These are phyloP conservation scores for Aelia acuminata DNA, from an alignment of 2,888 invertebrate genomes.

Conservation along the genomic window DNA sequence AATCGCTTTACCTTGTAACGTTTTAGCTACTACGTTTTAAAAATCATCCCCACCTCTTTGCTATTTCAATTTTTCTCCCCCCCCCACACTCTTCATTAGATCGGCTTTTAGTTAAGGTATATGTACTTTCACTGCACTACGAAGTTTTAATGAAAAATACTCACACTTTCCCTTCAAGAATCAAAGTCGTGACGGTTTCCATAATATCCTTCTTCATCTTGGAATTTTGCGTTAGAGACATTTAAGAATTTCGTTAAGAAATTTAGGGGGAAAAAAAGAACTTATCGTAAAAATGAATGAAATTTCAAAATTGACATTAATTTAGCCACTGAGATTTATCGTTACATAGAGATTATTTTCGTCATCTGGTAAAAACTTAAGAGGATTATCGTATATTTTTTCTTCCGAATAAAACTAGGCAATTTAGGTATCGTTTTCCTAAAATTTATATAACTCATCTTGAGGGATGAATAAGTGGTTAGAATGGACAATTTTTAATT, in stretches of 20 bases:
- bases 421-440: too few species aligned
- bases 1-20: too few species aligned
- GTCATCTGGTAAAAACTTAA: neutral
- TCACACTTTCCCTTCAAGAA: slow-evolving; percentile 13
- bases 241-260: neutral
- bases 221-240: neutral
- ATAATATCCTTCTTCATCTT: neutral
- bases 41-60: too few species aligned
- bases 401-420: too few species aligned
- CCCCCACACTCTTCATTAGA: too few species aligned
- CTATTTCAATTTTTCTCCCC: too few species aligned
- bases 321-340: neutral
- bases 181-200: neutral
- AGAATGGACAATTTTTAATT: too few species aligned
- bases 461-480: too few species aligned
- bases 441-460: too few species aligned
- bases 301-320: neutral
- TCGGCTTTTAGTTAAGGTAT: too few species aligned
- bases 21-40: too few species aligned
- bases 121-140: neutral
- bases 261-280: neutral
- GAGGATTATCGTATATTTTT: too few species aligned
- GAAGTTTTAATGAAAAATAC: neutral
- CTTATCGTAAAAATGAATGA: neutral
- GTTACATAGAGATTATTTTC: neutral